Base-by-base conservation (phyloP, 2,113 vertebrate species). In the Hassar affinis region DNA sequence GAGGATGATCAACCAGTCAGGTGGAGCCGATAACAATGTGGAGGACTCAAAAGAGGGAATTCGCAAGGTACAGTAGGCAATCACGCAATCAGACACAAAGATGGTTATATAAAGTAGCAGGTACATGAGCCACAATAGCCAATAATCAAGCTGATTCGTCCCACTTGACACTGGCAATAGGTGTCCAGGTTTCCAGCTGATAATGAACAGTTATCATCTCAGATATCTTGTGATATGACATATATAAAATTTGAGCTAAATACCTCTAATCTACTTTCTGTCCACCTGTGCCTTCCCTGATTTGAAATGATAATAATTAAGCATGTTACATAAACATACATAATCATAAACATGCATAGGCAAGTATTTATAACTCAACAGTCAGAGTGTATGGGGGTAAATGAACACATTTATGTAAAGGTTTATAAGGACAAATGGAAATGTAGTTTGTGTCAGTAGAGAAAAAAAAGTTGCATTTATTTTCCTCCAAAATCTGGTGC, bases 1-100 rank as follows among this genome's bases (percentile, higher is more conserved):
- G 98, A 89, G 96, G 33, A 99, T 99, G 97, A 99, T 99, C 85
- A 99, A 96, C 91, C 94, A 95, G 81, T 98, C 96, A n/a, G 98
- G 98, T 0, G 96, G 97, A 62, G 95, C 95, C 0, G 97, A 99
- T 83, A 98, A 97, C 93, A 99, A 98, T 0, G 96, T 99, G 6
- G 92, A 97, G 83, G 97, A 99, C 87, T 99, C 98, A 0, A 94
- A 95, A 0, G 96, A 97, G 81, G 98, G 97, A 90, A 95, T 99
- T 79, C 96, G 96, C 45, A 99, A 99, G 97, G 98, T 99, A 95
- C 61, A 86, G 77, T 54, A 66, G 35, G 18, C 62, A 15, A 68
- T 54, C 30, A 33, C 20, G 11, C 45, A 75, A 52, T 69, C 62
- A 42, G 33, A 20, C 33, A 35, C 64, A 25, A 68, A 22, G 3